A percentile compares a stretch with the other conserved stretches of the same genome.
These are phyloP conservation scores for Caprella mutica DNA, from an alignment of 2,888 invertebrate species.

Conservation along the genomic window DNA sequence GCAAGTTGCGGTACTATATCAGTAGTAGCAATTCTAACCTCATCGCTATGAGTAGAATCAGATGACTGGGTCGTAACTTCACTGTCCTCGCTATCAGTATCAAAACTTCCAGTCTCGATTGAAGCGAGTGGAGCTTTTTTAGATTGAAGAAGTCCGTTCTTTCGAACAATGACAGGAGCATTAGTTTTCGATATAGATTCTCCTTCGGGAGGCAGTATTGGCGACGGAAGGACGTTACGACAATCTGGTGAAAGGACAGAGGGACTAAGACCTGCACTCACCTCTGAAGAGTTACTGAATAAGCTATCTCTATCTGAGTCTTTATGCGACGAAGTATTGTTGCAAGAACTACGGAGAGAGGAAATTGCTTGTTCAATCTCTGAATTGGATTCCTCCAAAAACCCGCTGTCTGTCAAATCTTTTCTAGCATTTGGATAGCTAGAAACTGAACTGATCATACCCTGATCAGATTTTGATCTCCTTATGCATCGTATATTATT, in stretches of 20 bases:
- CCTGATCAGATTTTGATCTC: too few species aligned
- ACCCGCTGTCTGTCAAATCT: slow-evolving; percentile 27
- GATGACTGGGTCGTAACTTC: slow-evolving; percentile 31
- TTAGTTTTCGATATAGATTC: too few species aligned
- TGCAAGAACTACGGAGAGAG: neutral
- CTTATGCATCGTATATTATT: too few species aligned
- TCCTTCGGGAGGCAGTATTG: too few species aligned
- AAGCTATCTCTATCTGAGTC: slow-evolving; percentile 2
- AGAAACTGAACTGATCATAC: too few species aligned
- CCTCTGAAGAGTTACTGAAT: slow-evolving; percentile 7
- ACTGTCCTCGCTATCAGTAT: slow-evolving; percentile 33
- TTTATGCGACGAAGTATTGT: too few species aligned
- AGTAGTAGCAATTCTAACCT: slow-evolving; percentile 25
- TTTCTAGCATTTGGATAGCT: neutral
- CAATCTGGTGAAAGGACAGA: too few species aligned
- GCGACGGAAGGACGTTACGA: too few species aligned
- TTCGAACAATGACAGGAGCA: too few species aligned
- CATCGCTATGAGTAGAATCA: slow-evolving; percentile 31
- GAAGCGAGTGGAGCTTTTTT: slow-evolving; percentile 30
- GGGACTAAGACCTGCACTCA: too few species aligned
- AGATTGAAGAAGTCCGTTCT: too few species aligned
- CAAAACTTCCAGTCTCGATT: slow-evolving; percentile 33
- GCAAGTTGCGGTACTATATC: too few species aligned
- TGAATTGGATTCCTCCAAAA: slow-evolving; percentile 11
- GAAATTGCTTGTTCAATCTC: neutral